Base-by-base conservation (phyloP, 2,888 invertebrate species). In the Sinhomidia bicolor region DNA sequence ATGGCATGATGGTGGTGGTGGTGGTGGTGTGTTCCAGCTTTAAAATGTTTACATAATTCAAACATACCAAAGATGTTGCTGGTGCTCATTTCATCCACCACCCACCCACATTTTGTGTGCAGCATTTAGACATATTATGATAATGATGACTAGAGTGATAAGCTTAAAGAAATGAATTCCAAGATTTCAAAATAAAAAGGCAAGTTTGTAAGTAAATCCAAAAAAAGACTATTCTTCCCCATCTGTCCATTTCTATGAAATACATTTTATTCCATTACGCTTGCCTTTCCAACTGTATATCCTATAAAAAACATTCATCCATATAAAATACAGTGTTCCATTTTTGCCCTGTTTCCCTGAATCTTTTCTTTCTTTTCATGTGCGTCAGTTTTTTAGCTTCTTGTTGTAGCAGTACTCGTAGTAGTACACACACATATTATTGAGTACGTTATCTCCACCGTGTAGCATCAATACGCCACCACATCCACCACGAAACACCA, bases 401-500 rank as follows among this genome's bases (percentile, higher is more conserved):
- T 32, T 41, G 44, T 41, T 80, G 23, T 10, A n/a, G 81, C 20
- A 29, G 47, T 17, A 68, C 41, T 47, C 10, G 47, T 47, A 80
- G 41, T n/a, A 23, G 44, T 20, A 41, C 2, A 80, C n/a, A 36
- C 23, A 12, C 60, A 36, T 62, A 36, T 36, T 36, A 36, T 36
- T 36, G 36, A 5, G 44, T 62, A 62, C 41, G 62, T 80, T 87
- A 81, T 81, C 86, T 81, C 76, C 81, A 81, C 86, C 23, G 62
- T 87, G 82, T 82, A 82, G 68, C 54, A 74, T 81, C 81, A 87
- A 47, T 87, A 62, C 60, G 74, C 80, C 86, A 86, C 71, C 86
- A 80, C 26, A 79, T 60, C 71, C 76, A 60, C 84, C 62, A 54
- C 78, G 78, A 80, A 54, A 62, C 82, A 36, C 71, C 71, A 85